phyloP scores from a whole-genome alignment of 2,797 vertebrate species.

The Centroberyx gerrardi region DNA sequence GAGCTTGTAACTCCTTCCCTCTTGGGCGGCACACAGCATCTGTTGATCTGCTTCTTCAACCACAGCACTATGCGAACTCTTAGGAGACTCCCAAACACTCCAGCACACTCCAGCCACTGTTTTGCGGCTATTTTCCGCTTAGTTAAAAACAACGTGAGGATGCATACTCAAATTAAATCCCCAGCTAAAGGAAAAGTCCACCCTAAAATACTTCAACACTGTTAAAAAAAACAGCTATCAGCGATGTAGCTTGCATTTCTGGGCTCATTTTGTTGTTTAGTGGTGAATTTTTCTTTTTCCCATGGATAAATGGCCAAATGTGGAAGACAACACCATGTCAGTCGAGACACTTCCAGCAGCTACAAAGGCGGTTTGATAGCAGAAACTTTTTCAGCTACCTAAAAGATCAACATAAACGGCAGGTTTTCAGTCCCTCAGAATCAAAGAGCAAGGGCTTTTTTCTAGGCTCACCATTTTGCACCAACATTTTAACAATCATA shows the following conservation, averaged over 20 bases:
- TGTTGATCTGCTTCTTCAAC: slow-evolving; percentile 41
- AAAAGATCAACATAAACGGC: too few relatives aligned
- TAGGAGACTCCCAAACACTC: slow-evolving; percentile 45
- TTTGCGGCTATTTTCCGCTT: slow-evolving; percentile 12
- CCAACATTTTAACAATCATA: background rate
- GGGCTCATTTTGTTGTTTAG: background rate
- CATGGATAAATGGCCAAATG: background rate
- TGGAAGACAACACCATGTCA: too few relatives aligned
- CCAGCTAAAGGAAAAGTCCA: too few relatives aligned
- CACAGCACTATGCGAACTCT: slow-evolving; percentile 43
- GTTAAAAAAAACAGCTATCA: background rate
- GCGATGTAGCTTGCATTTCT: background rate
- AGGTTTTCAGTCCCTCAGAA: background rate
- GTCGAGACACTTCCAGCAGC: too few relatives aligned
- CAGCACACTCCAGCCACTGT: slow-evolving; percentile 8
- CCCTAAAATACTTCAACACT: background rate
- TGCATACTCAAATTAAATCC: background rate
- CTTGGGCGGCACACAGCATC: slow-evolving; percentile 50
- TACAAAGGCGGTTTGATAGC: too few relatives aligned
- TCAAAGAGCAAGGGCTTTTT: background rate
- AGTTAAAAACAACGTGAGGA: background rate
- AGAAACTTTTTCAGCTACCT: too few relatives aligned
- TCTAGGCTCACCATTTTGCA: background rate
- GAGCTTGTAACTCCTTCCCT: slow-evolving; percentile 37
- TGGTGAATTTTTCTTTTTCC: background rate